Evolutionary conservation across 2,797 vertebrate species (phyloP), one percentile per base, ranked within the genome.

Genomic region (Sternarchorhynchus goeldii): DNA sequence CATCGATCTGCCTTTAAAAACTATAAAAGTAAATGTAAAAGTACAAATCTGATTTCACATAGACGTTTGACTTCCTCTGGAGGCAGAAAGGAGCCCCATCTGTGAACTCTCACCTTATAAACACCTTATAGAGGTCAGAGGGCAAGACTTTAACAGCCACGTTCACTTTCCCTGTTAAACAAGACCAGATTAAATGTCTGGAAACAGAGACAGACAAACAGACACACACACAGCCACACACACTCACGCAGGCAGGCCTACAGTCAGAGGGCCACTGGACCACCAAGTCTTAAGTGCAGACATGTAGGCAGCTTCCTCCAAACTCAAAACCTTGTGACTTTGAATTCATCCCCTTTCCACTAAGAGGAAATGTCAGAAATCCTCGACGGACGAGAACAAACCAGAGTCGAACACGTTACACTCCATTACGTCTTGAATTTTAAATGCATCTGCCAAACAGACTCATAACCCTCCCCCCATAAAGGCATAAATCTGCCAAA

Each of bases 271-370:
- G 77, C 58, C 56, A 81, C 68, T 68, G 34, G 20, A 64, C 64
- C 59, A 56, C 56, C 55, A 18, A 64, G 70, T 71, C 77, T 79
- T 82, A 85, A 90, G 88, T 83, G 76, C 87, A 91, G 87, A 91
- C 89, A 89, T 90, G 85, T 87, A 78, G 84, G 85, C 86, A 87
- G 89, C 90, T 92, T 89, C 76, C 84, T 87, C 85, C 88, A 84
- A 86, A 20, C 71, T 89, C 87, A 86, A 74, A 85, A 90, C 88
- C 88, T 88, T 82, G 82, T 32, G 58, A 83, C 56, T 84, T 12
- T 50, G 45, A 66, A 25, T 36, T 29, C n/a, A 6, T 6, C 31
- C 29, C 18, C 56, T 32, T 16, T 60, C 41, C 31, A 50, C n/a
- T 3, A 14, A 60, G 39, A 18, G 53, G 16, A 34, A 58, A 65